Conservation (phyloP, 2,888 invertebrate species). For the Chaitophorus viminalis region DNA sequence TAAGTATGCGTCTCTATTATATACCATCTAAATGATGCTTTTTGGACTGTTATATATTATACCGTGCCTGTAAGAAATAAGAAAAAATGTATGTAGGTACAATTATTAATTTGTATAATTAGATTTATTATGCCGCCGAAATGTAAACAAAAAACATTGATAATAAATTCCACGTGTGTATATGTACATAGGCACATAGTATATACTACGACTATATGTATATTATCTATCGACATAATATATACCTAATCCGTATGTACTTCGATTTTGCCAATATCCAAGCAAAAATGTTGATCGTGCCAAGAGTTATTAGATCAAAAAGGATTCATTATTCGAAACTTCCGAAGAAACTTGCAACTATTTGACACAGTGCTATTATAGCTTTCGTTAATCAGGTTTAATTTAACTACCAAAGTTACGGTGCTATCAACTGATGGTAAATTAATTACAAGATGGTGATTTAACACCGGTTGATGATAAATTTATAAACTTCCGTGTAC, state of each 20-base stretch:
- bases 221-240: too few species aligned
- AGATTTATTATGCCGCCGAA: background rate
- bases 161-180: too few species aligned
- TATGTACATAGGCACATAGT: too few species aligned
- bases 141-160: background rate
- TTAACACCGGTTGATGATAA: slow-evolving; percentile 38
- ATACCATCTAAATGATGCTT: too few species aligned
- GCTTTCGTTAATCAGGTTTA: slow-evolving; percentile 51
- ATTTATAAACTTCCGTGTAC: slow-evolving; percentile 27
- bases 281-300: background rate
- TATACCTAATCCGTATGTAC: background rate
- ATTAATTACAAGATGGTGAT: slow-evolving; percentile 45
- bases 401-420: slow-evolving; percentile 46
- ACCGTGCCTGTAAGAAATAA: too few species aligned
- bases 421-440: slow-evolving; percentile 29
- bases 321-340: slow-evolving; percentile 1
- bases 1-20: background rate
- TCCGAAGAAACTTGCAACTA: background rate
- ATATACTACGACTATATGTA: too few species aligned
- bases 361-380: slow-evolving; percentile 6
- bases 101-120: too few species aligned
- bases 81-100: too few species aligned
- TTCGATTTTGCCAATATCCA: background rate
- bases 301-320: background rate
- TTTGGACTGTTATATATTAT: too few species aligned